Evolutionary conservation across 2,888 invertebrate genomes (phyloP), one percentile per base, ranked within the genome.

Genomic region (Xylocampa areola): DNA sequence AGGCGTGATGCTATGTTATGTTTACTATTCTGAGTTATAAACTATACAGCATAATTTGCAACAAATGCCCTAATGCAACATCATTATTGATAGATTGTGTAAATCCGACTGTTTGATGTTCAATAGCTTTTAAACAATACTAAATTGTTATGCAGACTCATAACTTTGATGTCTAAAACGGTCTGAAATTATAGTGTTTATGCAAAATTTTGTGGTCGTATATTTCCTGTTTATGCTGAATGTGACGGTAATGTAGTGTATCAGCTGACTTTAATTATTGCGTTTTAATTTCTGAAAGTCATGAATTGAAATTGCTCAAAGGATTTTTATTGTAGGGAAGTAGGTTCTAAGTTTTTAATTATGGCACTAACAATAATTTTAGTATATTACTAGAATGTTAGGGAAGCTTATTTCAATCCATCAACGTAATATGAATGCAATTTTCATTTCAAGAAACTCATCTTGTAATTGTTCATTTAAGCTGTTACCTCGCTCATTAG

Each of bases 91-190:
- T 44, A 13, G 4, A 54, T 16, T 64, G 32, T 55, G 19, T 44
- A 55, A 14, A 1, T 1, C 19, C 8, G 7, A 0, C 6, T 33
- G 45, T 65, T 61, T 55, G 57, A 65, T 57, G 58, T 55, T 25
- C 45, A 36, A 57, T 57, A 19, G 33, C 6, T 35, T 55, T 30
- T 19, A 11, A 53, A 53, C 30, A 55, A 23, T 16, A 29, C 8
- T 39, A 32, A 54, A 55, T 36, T 23, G 29, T 40, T 3, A 21
- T 27, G 16, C 8, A 14, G 29, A 47, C 30, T 40, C 39, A 19
- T 30, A 57, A 57, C 58, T 65, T 57, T 47, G 61, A 65, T 45
- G 25, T 57, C 1, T 2, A 4, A 6, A 19, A 25, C 25, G 40
- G 25, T 57, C 1, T 2, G 5, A 6, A 19, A 25, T 29, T 7